These are phyloP conservation scores for Eudiplozoon nipponicum DNA, from an alignment of 2,888 invertebrate genomes.

Conservation along the genomic window DNA sequence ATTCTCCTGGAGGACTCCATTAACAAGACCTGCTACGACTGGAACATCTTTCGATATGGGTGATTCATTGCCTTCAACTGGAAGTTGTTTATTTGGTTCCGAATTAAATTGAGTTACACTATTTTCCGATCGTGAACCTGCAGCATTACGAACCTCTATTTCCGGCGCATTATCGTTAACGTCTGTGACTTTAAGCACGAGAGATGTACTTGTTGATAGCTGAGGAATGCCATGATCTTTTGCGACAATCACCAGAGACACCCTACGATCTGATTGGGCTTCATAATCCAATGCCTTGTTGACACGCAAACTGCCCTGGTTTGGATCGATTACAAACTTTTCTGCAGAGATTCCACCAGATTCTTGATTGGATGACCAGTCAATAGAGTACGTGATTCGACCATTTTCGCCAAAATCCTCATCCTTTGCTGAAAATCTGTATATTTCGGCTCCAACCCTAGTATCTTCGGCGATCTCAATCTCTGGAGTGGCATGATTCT, in stretches of 20 bases:
- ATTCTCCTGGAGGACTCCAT: no score
- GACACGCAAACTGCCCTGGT: background rate
- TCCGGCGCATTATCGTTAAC: constrained; percentile 3
- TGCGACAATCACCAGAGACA: background rate
- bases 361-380: background rate
- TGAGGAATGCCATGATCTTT: constrained; percentile 2
- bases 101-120: no score
- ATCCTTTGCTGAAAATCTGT: constrained; percentile 3
- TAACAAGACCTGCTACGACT: no score
- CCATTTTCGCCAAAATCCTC: constrained; percentile 10
- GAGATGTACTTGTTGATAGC: background rate
- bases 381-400: constrained; percentile 4
- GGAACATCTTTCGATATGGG: no score
- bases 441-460: background rate
- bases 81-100: no score
- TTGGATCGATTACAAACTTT: constrained; percentile 4
- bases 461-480: background rate
- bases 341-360: background rate
- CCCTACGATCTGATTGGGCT: background rate
- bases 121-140: no score
- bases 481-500: no score
- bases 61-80: no score
- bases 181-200: background rate
- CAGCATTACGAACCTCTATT: background rate
- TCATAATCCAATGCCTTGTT: constrained; percentile 4